Conservation (phyloP, 2,113 vertebrate species). For the Megalops atlanticus region DNA sequence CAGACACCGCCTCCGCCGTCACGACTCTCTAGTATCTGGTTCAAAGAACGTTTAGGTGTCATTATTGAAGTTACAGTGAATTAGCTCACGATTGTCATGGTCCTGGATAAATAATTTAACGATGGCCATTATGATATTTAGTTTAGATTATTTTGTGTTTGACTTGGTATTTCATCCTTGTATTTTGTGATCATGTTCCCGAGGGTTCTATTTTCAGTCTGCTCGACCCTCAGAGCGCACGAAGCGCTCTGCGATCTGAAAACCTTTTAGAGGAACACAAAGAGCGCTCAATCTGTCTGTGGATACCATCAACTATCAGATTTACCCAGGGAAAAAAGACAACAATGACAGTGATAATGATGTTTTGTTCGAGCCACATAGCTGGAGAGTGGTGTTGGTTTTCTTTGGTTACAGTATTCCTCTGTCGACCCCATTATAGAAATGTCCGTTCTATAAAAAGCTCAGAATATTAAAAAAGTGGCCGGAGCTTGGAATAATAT, state of each 20-base stretch:
- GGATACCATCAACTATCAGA: not conserved
- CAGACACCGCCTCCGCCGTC: slow-evolving; percentile 31
- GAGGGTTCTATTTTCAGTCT: slow-evolving; percentile 1
- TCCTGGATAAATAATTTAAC: not conserved
- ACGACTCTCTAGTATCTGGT: slow-evolving; percentile 25
- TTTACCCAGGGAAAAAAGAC: no score
- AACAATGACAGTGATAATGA: no score
- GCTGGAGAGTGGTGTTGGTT: no score
- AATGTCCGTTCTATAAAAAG: no score
- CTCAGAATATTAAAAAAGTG: no score
- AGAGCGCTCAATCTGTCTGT: not conserved
- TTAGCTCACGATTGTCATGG: slow-evolving; percentile 22
- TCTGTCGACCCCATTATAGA: no score
- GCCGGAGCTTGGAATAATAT: no score
- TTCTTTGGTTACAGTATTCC: no score
- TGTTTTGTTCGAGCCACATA: no score
- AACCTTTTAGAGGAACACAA: not conserved
- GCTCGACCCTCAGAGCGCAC: not conserved
- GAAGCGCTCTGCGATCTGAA: not conserved
- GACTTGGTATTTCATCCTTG: not conserved
- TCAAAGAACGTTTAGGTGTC: slow-evolving; percentile 14
- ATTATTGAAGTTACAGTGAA: slow-evolving; percentile 14
- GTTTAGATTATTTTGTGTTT: slow-evolving; percentile 2
- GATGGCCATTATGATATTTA: slow-evolving; percentile 1
- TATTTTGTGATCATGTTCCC: not conserved